These are phyloP conservation scores for Chrysemys picta DNA, from an alignment of 2,113 vertebrate genomes.

Conservation along the genomic window DNA sequence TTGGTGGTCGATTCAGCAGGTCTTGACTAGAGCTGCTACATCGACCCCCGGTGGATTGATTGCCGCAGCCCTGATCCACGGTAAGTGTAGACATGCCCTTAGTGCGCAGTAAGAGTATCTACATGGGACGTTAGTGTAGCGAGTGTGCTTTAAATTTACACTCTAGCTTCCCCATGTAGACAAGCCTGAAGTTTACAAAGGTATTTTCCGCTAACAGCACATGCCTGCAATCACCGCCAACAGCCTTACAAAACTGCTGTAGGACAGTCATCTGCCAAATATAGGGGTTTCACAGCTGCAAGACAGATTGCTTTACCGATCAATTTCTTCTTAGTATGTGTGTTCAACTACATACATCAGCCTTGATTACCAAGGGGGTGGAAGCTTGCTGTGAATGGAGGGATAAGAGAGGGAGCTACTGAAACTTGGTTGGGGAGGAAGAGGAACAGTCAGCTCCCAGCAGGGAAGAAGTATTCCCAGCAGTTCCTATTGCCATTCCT, in stretches of 20 bases:
- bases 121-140: too few relatives aligned
- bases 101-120: too few relatives aligned
- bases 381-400: neutral
- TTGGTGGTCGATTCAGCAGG: too few relatives aligned
- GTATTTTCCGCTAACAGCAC: neutral
- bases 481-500: neutral
- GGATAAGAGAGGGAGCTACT: neutral
- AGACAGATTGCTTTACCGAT: neutral
- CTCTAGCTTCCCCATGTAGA: too few relatives aligned
- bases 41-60: too few relatives aligned
- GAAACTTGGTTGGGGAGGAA: neutral
- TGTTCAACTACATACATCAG: neutral
- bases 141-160: too few relatives aligned
- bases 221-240: neutral
- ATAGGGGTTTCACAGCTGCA: neutral
- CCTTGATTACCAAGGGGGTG: neutral
- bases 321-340: neutral
- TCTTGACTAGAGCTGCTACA: too few relatives aligned
- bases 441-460: neutral
- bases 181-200: neutral
- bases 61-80: too few relatives aligned
- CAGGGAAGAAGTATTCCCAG: neutral
- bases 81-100: too few relatives aligned
- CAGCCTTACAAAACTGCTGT: neutral
- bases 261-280: neutral